Percentiles rank a stretch among this genome's conserved stretches.
Conservation (phyloP, 2,888 invertebrate species). For the Idaea aversata region DNA sequence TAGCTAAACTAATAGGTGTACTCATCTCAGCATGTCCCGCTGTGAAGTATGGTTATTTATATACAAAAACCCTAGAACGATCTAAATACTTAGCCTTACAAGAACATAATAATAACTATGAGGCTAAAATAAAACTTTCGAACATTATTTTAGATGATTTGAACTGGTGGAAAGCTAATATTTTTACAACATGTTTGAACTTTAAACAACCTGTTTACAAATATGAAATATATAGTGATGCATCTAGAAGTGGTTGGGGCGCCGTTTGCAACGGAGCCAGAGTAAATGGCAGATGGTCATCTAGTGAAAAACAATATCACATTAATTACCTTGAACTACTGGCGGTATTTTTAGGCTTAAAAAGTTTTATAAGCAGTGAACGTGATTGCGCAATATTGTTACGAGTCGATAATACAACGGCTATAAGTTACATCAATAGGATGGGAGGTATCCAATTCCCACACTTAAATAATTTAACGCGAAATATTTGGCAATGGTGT, state of each 20-base stretch:
- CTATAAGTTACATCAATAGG: conserved; percentile 19
- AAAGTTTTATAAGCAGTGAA: background rate
- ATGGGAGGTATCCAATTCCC: conserved; percentile 21
- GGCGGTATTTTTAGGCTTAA: conserved; percentile 7
- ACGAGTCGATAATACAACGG: conserved; percentile 19
- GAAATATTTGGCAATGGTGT: conserved; percentile 23
- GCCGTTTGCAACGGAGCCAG: background rate
- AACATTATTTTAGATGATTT: conserved; percentile 10
- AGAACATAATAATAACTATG: conserved; percentile 5
- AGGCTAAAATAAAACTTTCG: conserved; percentile 7
- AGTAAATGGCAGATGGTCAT: background rate
- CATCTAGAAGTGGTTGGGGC: conserved; percentile 10
- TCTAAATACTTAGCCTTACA: conserved; percentile 19
- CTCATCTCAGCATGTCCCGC: too few species aligned
- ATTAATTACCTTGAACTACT: conserved; percentile 13
- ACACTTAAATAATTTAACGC: conserved; percentile 17
- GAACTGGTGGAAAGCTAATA: conserved; percentile 14
- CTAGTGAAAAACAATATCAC: conserved; percentile 4
- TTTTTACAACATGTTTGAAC: background rate
- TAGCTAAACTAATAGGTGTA: background rate
- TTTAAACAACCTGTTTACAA: background rate
- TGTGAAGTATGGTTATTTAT: too few species aligned
- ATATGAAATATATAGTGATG: conserved; percentile 8
- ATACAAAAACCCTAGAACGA: conserved; percentile 20
- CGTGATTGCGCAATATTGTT: conserved; percentile 5